Evolutionary conservation across 2,797 vertebrate genomes (phyloP).

Genomic region (Euthynnus affinis): DNA sequence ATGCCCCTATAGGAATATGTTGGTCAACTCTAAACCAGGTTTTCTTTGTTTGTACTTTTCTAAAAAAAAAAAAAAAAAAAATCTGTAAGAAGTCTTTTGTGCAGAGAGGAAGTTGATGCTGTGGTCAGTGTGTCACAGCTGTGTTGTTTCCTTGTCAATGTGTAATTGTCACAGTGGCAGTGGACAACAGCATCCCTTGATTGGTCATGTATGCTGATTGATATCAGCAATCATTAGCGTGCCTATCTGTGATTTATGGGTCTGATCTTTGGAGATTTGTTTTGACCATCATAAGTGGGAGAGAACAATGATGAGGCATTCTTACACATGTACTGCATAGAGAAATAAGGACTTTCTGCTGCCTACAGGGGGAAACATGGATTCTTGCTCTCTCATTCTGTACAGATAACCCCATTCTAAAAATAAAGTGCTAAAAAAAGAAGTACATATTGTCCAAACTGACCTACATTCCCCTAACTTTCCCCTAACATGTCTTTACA

Average conservation of each 20-base stretch:
- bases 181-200: conserved; percentile 60
- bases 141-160: conserved; percentile 35
- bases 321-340: neutral
- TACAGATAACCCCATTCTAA: neutral
- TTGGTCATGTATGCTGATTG: conserved; percentile 53
- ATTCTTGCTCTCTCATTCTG: neutral
- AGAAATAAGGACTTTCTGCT: conserved; percentile 1
- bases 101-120: conserved; percentile 51
- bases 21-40: conserved; percentile 27
- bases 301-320: conserved; percentile 23
- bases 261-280: conserved; percentile 30
- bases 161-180: conserved; percentile 29
- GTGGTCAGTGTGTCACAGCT: conserved; percentile 67
- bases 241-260: conserved; percentile 29
- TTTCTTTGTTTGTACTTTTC: conserved; percentile 26
- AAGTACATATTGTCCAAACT: neutral
- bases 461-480: neutral
- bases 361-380: neutral
- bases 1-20: conserved; percentile 37
- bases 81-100: conserved; percentile 48
- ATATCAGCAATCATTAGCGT: conserved; percentile 50
- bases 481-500: conserved; percentile 55
- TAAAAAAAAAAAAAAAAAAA: neutral
- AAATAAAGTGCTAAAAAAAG: rapidly evolving
- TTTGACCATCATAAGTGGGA: neutral